phyloP scores from a whole-genome alignment of 2,797 vertebrate species.

The Brachyalestes nurse region DNA sequence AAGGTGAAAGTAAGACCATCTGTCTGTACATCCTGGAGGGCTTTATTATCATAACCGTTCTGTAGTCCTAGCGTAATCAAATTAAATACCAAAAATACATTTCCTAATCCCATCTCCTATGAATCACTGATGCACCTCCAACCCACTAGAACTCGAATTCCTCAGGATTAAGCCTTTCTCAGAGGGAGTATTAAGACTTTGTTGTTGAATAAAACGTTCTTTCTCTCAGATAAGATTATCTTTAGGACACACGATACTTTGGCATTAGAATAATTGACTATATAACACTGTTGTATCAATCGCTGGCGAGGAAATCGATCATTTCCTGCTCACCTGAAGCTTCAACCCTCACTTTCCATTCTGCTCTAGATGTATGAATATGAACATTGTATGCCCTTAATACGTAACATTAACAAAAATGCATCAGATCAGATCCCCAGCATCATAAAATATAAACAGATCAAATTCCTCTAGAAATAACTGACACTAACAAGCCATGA shows the following conservation, averaged over 20 bases:
- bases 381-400: background rate
- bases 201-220: slow-evolving; percentile 1
- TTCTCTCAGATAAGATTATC: slow-evolving; percentile 3
- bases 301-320: background rate
- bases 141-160: background rate
- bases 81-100: background rate
- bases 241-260: background rate
- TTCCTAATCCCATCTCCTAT: background rate
- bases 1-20: background rate
- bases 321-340: background rate
- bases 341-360: background rate
- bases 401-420: slow-evolving; percentile 7
- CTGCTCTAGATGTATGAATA: background rate
- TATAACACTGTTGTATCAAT: background rate
- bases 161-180: background rate
- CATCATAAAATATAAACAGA: slow-evolving; percentile 5
- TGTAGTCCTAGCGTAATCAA: background rate
- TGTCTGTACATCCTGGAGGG: background rate
- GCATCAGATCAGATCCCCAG: slow-evolving; percentile 2
- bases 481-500: background rate
- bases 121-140: background rate
- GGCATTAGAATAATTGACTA: background rate
- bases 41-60: slow-evolving; percentile 11
- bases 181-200: background rate
- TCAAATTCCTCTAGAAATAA: slow-evolving; percentile 6